Evolutionary conservation across 2,888 invertebrate species (phyloP), one percentile per base, ranked within the genome.

Genomic region (Unio pictorum): DNA sequence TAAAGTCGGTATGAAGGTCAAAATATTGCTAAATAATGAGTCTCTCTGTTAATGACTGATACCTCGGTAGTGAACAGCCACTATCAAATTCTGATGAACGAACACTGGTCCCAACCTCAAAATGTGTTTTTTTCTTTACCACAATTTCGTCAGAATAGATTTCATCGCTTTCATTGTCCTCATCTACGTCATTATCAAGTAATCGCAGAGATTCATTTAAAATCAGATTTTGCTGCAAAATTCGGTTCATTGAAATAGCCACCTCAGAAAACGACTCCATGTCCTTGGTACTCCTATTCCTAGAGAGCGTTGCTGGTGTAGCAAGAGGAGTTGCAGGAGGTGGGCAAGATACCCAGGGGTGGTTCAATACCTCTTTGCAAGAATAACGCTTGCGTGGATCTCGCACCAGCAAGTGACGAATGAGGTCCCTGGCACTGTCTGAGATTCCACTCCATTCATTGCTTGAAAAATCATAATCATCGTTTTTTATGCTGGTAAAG

Each of bases 191-290:
- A 8, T 34, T 8, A 34, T 34, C 0, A 8, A 79, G 81, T 64
- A 78, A 79, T 28, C 75, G 72, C 28, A 81, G 78, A 26, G 79
- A 81, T 72, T 86, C 87, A 6, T 87, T 86, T 92, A 97, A 96
- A 61, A 89, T 84, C 71, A 90, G 71, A 91, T 97, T 97, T 91
- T 97, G 96, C 90, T 95, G 93, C 89, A 97, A 95, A 87, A 98
- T 95, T 80, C 98, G 94, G 92, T 97, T 97, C 89, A 97, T 95
- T 84, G 96, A 96, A 94, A 97, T 97, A 71, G 98, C 98, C 66
- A 96, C 96, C 91, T 98, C 98, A 77, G 98, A 97, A 91, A 98
- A 97, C 86, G 95, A 95, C 74, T 97, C 96, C 87, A 99, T 92
- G 91, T 98, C 97, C 87, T 96, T 94, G 71, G 97, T 97, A 84